Evolutionary conservation across 2,113 vertebrate genomes (phyloP).

Genomic region (Catagonus wagneri): DNA sequence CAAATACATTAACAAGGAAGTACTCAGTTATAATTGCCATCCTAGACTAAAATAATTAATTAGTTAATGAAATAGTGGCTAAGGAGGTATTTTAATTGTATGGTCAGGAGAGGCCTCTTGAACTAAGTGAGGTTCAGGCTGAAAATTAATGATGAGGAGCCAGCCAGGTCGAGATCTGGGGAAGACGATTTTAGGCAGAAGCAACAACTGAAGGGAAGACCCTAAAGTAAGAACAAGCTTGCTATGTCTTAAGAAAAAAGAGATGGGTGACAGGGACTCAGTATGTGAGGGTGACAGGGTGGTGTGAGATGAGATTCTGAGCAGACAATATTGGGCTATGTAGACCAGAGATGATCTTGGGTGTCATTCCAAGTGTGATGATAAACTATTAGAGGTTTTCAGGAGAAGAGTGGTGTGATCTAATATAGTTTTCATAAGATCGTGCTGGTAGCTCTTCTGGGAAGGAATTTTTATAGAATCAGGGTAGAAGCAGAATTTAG

Average conservation of each 20-base stretch:
- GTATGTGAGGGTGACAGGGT: not conserved
- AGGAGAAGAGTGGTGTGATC: not conserved
- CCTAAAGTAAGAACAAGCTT: not conserved
- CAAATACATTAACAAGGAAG: not conserved
- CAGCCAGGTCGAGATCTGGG: not conserved
- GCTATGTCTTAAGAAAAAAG: not conserved
- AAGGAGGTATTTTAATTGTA: not conserved
- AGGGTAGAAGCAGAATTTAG: slow-evolving; percentile 29
- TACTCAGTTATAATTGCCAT: not conserved
- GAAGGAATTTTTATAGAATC: not conserved
- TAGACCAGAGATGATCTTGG: not conserved
- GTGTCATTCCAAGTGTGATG: not conserved
- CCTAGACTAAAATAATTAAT: not conserved
- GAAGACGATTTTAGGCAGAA: slow-evolving; percentile 23
- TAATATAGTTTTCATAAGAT: not conserved
- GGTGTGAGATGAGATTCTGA: not conserved
- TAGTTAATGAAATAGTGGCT: not conserved
- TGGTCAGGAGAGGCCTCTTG: not conserved
- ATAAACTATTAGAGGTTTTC: not conserved
- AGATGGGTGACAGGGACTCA: not conserved
- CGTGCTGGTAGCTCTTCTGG: not conserved
- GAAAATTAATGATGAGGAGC: not conserved
- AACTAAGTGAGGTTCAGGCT: not conserved
- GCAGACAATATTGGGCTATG: not conserved
- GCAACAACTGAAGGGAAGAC: not conserved